Percentiles rank a stretch among this genome's conserved stretches.
Evolutionary conservation across 2,113 vertebrate genomes (phyloP).

Genomic region (Sigmodon hispidus): DNA sequence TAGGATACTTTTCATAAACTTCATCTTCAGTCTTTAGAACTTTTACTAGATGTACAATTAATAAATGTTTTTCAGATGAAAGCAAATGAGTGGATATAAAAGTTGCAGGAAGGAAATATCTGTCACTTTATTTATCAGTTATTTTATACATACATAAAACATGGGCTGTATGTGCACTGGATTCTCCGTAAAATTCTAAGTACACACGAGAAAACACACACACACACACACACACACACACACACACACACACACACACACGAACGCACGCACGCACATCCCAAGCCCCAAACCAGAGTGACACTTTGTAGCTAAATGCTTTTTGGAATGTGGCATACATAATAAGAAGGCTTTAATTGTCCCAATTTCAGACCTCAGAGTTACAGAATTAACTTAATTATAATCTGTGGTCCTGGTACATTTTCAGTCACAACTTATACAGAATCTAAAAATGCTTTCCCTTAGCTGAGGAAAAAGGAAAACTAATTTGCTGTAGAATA

Average conservation of each 20-base stretch:
- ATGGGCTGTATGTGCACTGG: neutral
- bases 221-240: neutral
- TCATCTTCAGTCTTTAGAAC: conserved; percentile 16
- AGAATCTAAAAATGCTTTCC: conserved; percentile 48
- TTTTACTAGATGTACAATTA: conserved; percentile 25
- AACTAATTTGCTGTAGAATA: conserved; percentile 46
- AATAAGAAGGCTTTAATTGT: neutral
- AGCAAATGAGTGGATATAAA: conserved; percentile 10
- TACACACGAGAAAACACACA: too few relatives aligned
- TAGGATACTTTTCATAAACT: conserved; percentile 25
- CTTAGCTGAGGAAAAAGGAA: conserved; percentile 45
- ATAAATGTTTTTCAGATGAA: conserved; percentile 33
- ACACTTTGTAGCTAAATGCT: neutral
- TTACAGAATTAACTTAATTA: conserved; percentile 30
- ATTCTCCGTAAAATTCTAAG: too few relatives aligned
- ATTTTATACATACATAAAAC: conserved; percentile 11
- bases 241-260: neutral
- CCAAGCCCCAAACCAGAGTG: neutral
- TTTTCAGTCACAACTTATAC: neutral
- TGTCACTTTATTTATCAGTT: conserved; percentile 10
- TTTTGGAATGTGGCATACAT: neutral
- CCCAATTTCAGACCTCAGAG: neutral
- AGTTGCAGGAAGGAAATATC: conserved; percentile 17
- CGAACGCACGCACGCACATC: neutral
- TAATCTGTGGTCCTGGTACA: neutral